Base-by-base conservation (phyloP, 2,113 vertebrate genomes). In the Odontesthes bonariensis region DNA sequence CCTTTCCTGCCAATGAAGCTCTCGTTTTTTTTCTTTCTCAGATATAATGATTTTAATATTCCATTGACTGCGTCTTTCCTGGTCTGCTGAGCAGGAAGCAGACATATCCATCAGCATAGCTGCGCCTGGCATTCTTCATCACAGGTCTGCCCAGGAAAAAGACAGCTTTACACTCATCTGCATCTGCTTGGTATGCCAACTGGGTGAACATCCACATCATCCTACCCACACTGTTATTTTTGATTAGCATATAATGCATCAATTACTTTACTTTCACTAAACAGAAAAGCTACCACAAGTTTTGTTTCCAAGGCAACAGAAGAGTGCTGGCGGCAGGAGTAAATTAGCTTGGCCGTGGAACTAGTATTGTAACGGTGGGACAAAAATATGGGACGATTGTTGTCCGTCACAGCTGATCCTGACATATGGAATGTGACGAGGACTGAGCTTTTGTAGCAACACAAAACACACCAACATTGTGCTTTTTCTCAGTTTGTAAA, bases 231-330 rank as follows among this genome's bases (percentile, higher is more conserved):
- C 82, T 83, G 82, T 85, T 88, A 87, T 83, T 92, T 89, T 77
- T 83, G 79, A 92, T 93, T 94, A 90, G 90, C 87, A 92, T 92
- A 92, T 88, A 91, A 92, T 92, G 91, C 91, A 89, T 93, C 91
- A 91, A 91, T 93, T 87, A 91, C 86, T 84, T 86, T 80, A 87
- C 88, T 93, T 91, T 86, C 71, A 82, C 82, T 61, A 83, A 89
- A 86, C 75, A 85, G 73, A 82, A 57, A 87, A 79, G 70, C 86
- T 75, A 86, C 69, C 75, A 57, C 87, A 86, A 86, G 77, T 88
- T 89, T 87, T 23, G 91, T 91, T 93, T 89, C 86, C 91, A 92
- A 81, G 91, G 90, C 84, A 91, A 92, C 90, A 75, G 83, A 77
- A 53, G 80, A 85, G 75, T 61, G 76, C 86, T 80, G 78, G 86